Base-by-base conservation (phyloP, 2,888 invertebrate species). In the Leptinotarsa juncta region DNA sequence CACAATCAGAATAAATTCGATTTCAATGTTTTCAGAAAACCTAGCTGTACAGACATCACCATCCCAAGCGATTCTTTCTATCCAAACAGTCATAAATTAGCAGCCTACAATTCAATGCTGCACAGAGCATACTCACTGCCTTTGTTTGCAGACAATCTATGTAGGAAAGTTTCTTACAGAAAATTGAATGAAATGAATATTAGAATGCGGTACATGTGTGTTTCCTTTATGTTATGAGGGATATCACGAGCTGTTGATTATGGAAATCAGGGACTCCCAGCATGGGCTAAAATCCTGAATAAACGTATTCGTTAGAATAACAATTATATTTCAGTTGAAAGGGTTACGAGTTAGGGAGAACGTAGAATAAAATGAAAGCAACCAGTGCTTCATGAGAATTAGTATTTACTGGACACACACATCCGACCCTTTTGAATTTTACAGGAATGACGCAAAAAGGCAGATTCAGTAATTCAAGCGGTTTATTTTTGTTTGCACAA, bases 371-470 rank as follows among this genome's bases (percentile, higher is more conserved):
- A 57, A 57, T 23, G 15, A 57, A 57, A 57, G 62, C 16, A n/a
- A 62, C 32, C 5, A 62, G n/a, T 62, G 62, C 12, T 7, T n/a
- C 15, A 42, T 42, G 62, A 32, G 26, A 62, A 62, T 62, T 62
- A 62, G 62, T 32, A 62, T 62, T 42, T 62, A 62, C 62, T 42
- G 62, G 62, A 62, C 7, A n/a, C 16, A n/a, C n/a, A 62, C 62
- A 62, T 62, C 62, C 62, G 42, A 62, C 62, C 62, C n/a, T 62
- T 26, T 32, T n/a, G 26, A 42, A 42, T 62, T 62, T 10, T 32
- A 20, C n/a, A 15, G 16, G n/a, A 14, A 62, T 32, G 42, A 62
- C n/a, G 32, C 20, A 14, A 57, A 62, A 32, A 16, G 18, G 1
- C 42, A 12, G 15, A 20, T 57, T 57, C 57, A 15, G 14, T 15